These are phyloP conservation scores for Grantiella picta DNA, from an alignment of 2,113 vertebrate species.

Conservation along the genomic window DNA sequence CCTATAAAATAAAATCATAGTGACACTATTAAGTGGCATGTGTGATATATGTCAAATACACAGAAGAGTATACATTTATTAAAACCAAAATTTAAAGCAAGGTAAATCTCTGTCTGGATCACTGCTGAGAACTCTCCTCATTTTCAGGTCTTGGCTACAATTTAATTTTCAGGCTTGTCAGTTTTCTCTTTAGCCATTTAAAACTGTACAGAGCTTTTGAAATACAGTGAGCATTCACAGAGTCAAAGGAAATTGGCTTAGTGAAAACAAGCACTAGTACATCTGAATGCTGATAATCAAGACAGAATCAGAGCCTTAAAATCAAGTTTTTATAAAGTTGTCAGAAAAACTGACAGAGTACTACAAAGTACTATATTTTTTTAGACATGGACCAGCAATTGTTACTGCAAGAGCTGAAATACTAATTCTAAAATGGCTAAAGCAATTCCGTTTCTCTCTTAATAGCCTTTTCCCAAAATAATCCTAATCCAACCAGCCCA, in stretches of 20 bases:
- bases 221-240: neutral
- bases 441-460: neutral
- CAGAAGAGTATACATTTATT: neutral
- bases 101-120: neutral
- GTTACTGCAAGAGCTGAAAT: neutral
- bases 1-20: neutral
- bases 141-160: neutral
- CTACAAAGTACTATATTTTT: neutral
- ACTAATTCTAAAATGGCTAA: neutral
- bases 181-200: neutral
- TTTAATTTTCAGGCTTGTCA: neutral
- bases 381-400: neutral
- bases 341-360: neutral
- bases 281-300: neutral
- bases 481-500: neutral
- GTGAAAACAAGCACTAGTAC: neutral
- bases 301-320: neutral
- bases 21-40: neutral
- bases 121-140: neutral
- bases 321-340: neutral
- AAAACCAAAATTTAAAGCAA: neutral
- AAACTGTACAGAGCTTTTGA: neutral
- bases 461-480: neutral
- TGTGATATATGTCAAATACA: neutral
- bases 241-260: neutral